Evolutionary conservation across 2,888 invertebrate genomes (phyloP), one percentile per base, ranked within the genome.

Genomic region (Pheosia gnoma): DNA sequence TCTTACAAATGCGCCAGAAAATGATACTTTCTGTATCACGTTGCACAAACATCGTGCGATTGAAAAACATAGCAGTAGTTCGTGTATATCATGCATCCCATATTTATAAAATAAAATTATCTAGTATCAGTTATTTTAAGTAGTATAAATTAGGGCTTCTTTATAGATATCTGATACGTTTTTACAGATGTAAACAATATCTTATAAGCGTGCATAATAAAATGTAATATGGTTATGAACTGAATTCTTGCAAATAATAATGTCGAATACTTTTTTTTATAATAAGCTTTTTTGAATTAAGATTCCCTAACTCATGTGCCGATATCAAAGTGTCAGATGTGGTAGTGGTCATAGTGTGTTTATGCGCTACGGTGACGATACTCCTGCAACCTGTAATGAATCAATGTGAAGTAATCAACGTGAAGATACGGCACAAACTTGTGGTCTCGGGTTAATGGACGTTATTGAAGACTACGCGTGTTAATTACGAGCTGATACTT

Each of bases 361-460:
- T 55, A 68, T 72, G 62, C 60, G 52, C 71, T 79, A 83, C 82
- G 78, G 82, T 87, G 85, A 80, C 83, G 81, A 81, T 72, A 79
- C 85, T 84, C 81, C 88, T 83, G 84, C 81, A 75, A 90, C 87
- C 91, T 91, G 91, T 72, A 91, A 90, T 83, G 83, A 88, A 88
- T 85, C 79, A 80, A 83, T 78, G 83, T 86, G 84, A 86, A 85
- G 73, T 64, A 72, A 87, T 82, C 77, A 79, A 81, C 77, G 83
- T 85, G 84, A 85, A 88, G 79, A 81, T 83, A 89, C 88, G 88
- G 84, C 86, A 85, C 83, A 84, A 85, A 89, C 85, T 84, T 93
- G 93, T 93, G 93, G 93, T 93, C 93, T 93, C 93, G 79, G 84
- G 93, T 93, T 93, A 93, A 93, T 91, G 81, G 77, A 86, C 89